Evolutionary conservation across 2,113 vertebrate genomes (phyloP), one percentile per base, ranked within the genome.

Genomic region (Asarcornis scutulata): DNA sequence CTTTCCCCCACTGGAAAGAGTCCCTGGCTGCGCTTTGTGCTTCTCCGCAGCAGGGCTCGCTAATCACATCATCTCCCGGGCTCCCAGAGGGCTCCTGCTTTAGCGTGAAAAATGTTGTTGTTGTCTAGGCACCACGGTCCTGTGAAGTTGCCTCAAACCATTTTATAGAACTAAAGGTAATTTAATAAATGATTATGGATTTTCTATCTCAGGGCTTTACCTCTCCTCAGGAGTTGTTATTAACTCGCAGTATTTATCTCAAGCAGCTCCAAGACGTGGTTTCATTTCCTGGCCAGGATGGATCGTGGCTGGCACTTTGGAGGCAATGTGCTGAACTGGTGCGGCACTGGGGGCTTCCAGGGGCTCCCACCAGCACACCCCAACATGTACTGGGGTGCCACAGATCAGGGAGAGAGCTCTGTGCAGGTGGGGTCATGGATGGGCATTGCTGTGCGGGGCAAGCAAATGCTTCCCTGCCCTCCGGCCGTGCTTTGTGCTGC

Each of bases 161-260:
- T 92, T 93, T 50, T 40, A n/a, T 82, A 40, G 81, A 66, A 58
- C 85, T 76, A 71, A 56, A 66, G 23, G 85, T 84, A 83, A 91
- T 91, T 93, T 92, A 95, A 83, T 97, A 94, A 94, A 53, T 38
- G 15, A 40, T 93, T 48, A 83, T n/a, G 9, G 62, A 56, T 82
- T 76, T 86, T 59, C 36, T 74, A 63, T 94, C 53, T 60, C 5
- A 0, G 73, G 66, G 25, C 74, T 53, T 75, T 58, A 55, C 36
- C 72, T 55, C 60, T 72, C 71, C 58, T 85, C 15, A 4, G 76
- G 86, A 86, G 72, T 50, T 83, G 42, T 83, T 92, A 64, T 22
- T 79, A 44, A 71, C 53, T 81, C 5, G 2, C 50, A 26, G 76
- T 34, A 74, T 96, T 95, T 89, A 86, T 93, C 93, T 78, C 44